Evolutionary conservation across 2,888 invertebrate species (phyloP).

Genomic region (Acanthosepion esculentum): DNA sequence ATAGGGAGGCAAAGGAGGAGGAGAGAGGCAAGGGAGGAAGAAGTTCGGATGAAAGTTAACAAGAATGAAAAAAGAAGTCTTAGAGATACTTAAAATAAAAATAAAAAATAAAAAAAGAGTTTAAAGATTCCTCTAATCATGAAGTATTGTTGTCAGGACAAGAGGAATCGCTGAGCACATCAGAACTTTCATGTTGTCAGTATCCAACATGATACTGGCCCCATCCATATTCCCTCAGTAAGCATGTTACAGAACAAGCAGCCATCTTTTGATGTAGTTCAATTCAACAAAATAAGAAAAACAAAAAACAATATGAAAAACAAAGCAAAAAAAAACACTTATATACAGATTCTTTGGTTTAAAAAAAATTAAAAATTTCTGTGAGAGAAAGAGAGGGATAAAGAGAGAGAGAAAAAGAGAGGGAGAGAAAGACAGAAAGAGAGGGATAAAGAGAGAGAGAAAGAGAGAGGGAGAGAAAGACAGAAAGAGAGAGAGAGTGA

Average conservation of each 20-base stretch:
- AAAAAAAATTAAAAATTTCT: too few species aligned
- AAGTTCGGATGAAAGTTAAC: neutral
- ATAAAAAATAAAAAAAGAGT: neutral
- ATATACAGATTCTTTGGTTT: neutral
- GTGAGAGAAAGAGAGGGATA: too few species aligned
- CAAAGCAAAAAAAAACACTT: neutral
- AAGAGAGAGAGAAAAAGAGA: too few species aligned
- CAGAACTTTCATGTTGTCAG: neutral
- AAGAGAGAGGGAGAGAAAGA: too few species aligned
- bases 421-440: too few species aligned
- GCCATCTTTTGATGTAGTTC: neutral
- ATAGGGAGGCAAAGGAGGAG: neutral
- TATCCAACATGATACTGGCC: neutral
- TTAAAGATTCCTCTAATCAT: neutral
- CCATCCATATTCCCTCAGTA: neutral
- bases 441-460: neutral
- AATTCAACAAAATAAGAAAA: neutral
- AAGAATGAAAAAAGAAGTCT: neutral
- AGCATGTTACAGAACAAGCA: conserved; percentile 6
- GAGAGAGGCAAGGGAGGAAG: neutral
- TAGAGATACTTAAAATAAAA: neutral
- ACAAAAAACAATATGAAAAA: neutral
- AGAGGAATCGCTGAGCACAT: neutral
- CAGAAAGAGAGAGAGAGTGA: neutral
- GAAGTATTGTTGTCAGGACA: neutral